phyloP scores from a whole-genome alignment of 2,888 invertebrate species.

The Drosophila anomalata region DNA sequence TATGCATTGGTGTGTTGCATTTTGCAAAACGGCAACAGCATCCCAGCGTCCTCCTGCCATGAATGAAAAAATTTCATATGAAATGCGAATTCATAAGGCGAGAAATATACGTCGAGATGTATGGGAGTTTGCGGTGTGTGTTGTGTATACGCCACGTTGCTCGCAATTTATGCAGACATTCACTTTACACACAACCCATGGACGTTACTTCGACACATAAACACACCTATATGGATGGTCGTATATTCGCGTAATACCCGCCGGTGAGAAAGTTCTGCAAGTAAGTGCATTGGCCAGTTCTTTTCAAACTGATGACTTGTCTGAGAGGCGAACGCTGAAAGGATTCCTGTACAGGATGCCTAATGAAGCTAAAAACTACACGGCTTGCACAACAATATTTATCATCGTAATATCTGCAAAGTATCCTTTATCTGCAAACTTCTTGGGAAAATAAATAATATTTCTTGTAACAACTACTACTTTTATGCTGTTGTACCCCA shows the following conservation, averaged over 20 bases:
- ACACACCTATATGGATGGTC: conserved; percentile 18
- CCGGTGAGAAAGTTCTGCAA: conserved; percentile 49
- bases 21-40: conserved; percentile 65
- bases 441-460: not conserved
- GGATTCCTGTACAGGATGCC: not conserved
- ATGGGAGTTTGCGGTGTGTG: conserved; percentile 45
- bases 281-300: conserved; percentile 58
- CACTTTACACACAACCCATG: conserved; percentile 47
- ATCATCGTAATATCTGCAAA: not conserved
- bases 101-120: conserved; percentile 66
- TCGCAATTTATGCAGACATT: conserved; percentile 71
- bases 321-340: conserved; percentile 9
- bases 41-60: conserved; percentile 53
- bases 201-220: conserved; percentile 28
- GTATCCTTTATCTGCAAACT: not conserved
- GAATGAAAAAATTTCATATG: conserved; percentile 64
- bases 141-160: conserved; percentile 74
- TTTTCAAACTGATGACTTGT: conserved; percentile 15
- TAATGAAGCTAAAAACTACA: not conserved
- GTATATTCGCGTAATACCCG: conserved; percentile 34
- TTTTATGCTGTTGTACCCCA: not conserved
- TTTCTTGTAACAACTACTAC: not conserved
- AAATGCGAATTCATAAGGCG: conserved; percentile 79
- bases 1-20: conserved; percentile 78
- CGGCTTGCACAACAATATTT: not conserved